Evolutionary conservation across 1,140 invertebrate genomes (phyloP).

Genomic region (Heliconius hewitsoni): DNA sequence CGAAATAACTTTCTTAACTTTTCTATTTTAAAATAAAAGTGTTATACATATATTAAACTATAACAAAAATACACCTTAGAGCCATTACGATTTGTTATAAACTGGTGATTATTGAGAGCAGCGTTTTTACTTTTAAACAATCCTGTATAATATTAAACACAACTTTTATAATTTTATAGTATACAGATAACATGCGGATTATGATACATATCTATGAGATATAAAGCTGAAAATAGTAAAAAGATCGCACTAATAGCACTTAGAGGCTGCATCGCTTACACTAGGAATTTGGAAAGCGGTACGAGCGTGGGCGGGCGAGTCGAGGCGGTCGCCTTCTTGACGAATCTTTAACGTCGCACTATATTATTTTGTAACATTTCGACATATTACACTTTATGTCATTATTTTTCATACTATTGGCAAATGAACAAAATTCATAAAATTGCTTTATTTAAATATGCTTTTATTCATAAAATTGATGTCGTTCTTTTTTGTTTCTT

Average conservation of each 20-base stretch:
- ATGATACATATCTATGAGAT: slow-evolving; percentile 13
- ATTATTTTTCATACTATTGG: slow-evolving; percentile 20
- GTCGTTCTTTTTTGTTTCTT: background rate
- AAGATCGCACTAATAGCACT: slow-evolving; percentile 30
- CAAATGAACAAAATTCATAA: background rate
- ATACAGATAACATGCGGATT: background rate
- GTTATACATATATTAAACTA: background rate
- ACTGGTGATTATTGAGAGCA: background rate
- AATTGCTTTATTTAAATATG: background rate
- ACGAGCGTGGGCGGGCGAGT: slow-evolving; percentile 74
- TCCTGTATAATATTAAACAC: background rate
- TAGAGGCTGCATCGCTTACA: slow-evolving; percentile 70
- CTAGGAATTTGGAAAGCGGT: slow-evolving; percentile 78
- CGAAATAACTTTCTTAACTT: background rate
- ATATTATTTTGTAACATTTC: slow-evolving; percentile 72
- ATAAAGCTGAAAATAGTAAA: slow-evolving; percentile 31
- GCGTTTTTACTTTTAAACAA: background rate
- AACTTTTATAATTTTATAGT: background rate
- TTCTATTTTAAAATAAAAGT: background rate
- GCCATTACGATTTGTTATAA: no score
- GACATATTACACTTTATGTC: slow-evolving; percentile 53
- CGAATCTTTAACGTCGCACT: slow-evolving; percentile 72
- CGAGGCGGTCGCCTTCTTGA: slow-evolving; percentile 63
- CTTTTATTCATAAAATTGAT: no score
- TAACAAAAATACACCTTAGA: background rate